Evolutionary conservation across 2,113 vertebrate genomes (phyloP), one percentile per base, ranked within the genome.

Genomic region (Lasiurus borealis): DNA sequence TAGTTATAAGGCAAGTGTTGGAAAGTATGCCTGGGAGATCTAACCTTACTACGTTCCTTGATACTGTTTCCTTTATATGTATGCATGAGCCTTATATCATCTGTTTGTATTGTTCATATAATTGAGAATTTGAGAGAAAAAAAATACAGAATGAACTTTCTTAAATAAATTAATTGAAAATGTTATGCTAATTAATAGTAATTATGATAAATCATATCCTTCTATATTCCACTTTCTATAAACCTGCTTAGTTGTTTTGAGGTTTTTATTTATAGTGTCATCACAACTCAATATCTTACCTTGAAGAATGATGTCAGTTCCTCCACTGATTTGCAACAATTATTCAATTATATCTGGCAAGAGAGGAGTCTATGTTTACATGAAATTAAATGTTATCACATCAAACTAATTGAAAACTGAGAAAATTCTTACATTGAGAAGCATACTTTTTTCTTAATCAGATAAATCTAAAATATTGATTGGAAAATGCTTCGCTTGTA

Each of bases 271-370:
- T 91, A 27, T 12, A 88, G 0, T 50, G 1, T 90, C 92, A 95
- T 40, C 75, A 90, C 46, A 52, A 23, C 0, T 27, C 31, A 69
- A 8, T 92, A 68, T 95, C 11, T 96, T 93, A 86, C 19, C 31
- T 90, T 27, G 1, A 94, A 69, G 68, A 84, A 1, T 1, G 1
- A 95, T 87, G 15, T 89, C 1, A 48, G 13, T 92, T 89, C 78
- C 46, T 96, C 34, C 16, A 15, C 52, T 94, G 76, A 90, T 92
- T 95, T 4, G 0, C 19, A 89, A 64, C 23, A 96, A 88, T 91
- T 97, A 87, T 96, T 98, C 23, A 96, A 88, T 93, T 97, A 88
- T 96, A 97, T 97, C 59, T 95, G 48, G 12, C 21, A 97, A 82
- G 0, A 93, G 5, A 94, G 89, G 15, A 89, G 77, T 96, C 91